Conservation (phyloP, 1,140 invertebrate species). For the Nautilus pompilius region DNA sequence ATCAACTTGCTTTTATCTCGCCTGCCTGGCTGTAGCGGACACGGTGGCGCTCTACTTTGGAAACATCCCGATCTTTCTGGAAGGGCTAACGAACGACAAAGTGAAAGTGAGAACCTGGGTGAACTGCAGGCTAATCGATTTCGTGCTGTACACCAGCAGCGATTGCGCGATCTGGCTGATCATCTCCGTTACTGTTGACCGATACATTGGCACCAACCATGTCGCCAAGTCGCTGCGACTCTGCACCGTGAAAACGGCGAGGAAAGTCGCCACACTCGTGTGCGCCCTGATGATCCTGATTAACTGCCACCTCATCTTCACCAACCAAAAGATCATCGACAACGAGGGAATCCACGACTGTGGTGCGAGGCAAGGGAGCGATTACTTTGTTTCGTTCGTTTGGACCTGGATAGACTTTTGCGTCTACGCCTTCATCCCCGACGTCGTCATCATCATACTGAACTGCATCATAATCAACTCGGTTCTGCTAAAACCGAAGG, state of each 20-base stretch:
- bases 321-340: too few relatives aligned
- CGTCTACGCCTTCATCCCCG: conserved; percentile 17
- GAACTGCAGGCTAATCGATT: conserved; percentile 13
- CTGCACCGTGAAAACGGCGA: conserved; percentile 17
- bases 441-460: conserved; percentile 6
- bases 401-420: conserved; percentile 15
- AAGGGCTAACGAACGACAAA: not conserved
- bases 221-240: conserved; percentile 19
- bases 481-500: not conserved
- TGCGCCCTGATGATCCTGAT: too few relatives aligned
- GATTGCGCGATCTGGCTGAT: conserved; percentile 31
- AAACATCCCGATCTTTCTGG: conserved; percentile 20
- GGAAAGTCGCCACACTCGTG: too few relatives aligned
- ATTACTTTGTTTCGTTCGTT: conserved; percentile 7
- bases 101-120: not conserved
- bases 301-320: too few relatives aligned
- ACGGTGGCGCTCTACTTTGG: conserved; percentile 33
- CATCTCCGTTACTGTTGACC: conserved; percentile 31
- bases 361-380: not conserved
- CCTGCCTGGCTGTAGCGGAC: conserved; percentile 40
- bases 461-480: conserved; percentile 13
- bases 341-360: conserved; percentile 16
- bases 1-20: conserved; percentile 46
- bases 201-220: conserved; percentile 23
- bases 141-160: conserved; percentile 14